phyloP scores from a whole-genome alignment of 1,140 invertebrate species.

The Heliconius himera region DNA sequence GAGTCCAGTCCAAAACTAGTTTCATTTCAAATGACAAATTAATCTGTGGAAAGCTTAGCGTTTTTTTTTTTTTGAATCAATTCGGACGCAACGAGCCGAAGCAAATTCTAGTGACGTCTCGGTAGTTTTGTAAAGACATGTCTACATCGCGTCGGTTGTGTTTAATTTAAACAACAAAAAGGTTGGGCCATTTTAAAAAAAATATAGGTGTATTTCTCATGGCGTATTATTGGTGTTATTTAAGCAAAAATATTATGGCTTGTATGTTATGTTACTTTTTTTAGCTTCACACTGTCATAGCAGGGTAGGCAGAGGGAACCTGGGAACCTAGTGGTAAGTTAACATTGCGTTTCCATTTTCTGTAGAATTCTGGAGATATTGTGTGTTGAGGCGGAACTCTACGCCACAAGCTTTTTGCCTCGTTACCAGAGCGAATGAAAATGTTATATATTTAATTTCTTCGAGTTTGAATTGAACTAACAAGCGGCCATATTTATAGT shows the following conservation, averaged over 20 bases:
- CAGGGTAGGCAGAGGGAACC: too few relatives aligned
- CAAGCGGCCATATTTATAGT: too few relatives aligned
- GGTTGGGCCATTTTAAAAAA: background rate
- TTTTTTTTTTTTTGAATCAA: conserved; percentile 55
- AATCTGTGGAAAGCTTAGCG: conserved; percentile 67
- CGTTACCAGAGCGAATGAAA: too few relatives aligned
- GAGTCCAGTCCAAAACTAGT: conserved; percentile 53
- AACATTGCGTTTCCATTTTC: too few relatives aligned
- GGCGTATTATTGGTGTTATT: background rate
- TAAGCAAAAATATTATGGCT: background rate
- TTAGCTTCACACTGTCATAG: too few relatives aligned
- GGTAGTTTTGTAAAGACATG: conserved; percentile 57
- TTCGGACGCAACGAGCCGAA: conserved; percentile 61
- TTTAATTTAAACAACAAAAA: background rate
- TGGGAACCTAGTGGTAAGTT: too few relatives aligned
- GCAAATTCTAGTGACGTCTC: conserved; percentile 69
- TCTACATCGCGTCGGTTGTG: conserved; percentile 27
- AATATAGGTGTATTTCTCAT: background rate
- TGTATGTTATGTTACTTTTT: background rate
- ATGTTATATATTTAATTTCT: too few relatives aligned
- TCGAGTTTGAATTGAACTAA: too few relatives aligned
- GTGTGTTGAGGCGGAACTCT: too few relatives aligned
- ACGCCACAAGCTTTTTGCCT: too few relatives aligned
- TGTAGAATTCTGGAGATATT: too few relatives aligned
- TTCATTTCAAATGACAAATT: conserved; percentile 74